Base-by-base conservation (phyloP, 1,140 invertebrate species). In the Augochlora pura region DNA sequence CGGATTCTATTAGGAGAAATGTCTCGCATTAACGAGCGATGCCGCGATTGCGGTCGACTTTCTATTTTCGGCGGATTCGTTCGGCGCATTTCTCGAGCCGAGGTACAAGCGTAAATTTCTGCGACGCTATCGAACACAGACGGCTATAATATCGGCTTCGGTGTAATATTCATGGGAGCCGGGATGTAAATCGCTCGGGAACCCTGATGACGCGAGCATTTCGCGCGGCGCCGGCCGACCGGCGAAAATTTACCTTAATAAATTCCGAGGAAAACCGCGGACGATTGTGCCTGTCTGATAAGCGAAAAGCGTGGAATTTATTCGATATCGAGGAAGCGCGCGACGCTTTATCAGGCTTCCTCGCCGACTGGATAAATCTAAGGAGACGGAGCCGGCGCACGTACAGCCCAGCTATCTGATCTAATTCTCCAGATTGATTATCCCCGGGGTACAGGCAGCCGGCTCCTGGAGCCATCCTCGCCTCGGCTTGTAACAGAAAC, bases 361-460 rank as follows among this genome's bases (percentile, higher is more conserved):
- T 32, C 66, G 71, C 62, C 49, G 63, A 80, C 62, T 76, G 64
- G 72, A 80, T 80, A 82, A 79, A 82, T 82, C 66, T 65, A 67
- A 60, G 76, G 66, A 79, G 80, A 82, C 80, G 64, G 69, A 82
- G 80, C 60, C 72, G 80, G 80, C 46, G 69, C 75, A 79, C 77
- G 77, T 82, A 79, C 67, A 71, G 60, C 66, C 54, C 67, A 66
- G 68, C 67, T 82, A 82, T 82, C 80, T 72, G 76, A 82, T 82
- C 80, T 82, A 82, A 82, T 82, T 82, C 80, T 66, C 54, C 69
- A 67, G 79, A 81, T 81, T 81, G 79, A 81, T 81, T 81, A 81
- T 77, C 63, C 69, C 42, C 27, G 54, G 68, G 69, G 60, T 73
- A 79, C 59, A 21, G 79, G 46, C 49, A 78, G 52, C 62, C 67